A percentile compares a stretch with the other conserved stretches of the same genome.
Evolutionary conservation across 2,797 vertebrate genomes (phyloP).

Genomic region (Enteromius paludinosus): DNA sequence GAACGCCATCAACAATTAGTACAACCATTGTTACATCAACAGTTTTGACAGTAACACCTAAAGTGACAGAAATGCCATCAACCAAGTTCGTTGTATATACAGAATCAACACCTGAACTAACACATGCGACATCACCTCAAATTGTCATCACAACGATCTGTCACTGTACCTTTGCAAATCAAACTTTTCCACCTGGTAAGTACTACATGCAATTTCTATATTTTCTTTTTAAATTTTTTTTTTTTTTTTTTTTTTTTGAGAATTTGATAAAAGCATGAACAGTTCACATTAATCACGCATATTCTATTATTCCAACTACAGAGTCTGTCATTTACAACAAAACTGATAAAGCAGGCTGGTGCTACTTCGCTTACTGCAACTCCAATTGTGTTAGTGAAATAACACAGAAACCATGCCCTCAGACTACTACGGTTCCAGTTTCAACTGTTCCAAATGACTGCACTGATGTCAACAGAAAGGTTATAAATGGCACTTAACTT

Average conservation of each 20-base stretch:
- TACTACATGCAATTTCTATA: not conserved
- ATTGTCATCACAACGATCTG: conserved; percentile 19
- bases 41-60: not conserved
- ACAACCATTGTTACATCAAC: not conserved
- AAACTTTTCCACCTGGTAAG: conserved; percentile 38
- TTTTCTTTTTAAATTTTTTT: not conserved
- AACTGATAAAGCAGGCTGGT: conserved; percentile 43
- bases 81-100: not conserved
- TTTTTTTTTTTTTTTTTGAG: not conserved
- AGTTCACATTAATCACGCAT: not conserved
- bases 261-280: not conserved
- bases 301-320: not conserved
- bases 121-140: conserved; percentile 27
- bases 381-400: conserved; percentile 20
- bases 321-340: conserved; percentile 39
- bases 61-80: conserved; percentile 5
- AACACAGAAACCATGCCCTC: conserved; percentile 19
- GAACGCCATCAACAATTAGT: too few species aligned
- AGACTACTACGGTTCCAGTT: conserved; percentile 55
- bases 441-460: not conserved
- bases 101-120: not conserved
- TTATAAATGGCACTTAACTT: not conserved
- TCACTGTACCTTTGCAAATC: conserved; percentile 38
- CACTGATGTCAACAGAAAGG: not conserved
- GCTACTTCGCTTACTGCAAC: conserved; percentile 40